Evolutionary conservation across 2,113 vertebrate genomes (phyloP), one percentile per base, ranked within the genome.

Genomic region (Thamnaconus septentrionalis): DNA sequence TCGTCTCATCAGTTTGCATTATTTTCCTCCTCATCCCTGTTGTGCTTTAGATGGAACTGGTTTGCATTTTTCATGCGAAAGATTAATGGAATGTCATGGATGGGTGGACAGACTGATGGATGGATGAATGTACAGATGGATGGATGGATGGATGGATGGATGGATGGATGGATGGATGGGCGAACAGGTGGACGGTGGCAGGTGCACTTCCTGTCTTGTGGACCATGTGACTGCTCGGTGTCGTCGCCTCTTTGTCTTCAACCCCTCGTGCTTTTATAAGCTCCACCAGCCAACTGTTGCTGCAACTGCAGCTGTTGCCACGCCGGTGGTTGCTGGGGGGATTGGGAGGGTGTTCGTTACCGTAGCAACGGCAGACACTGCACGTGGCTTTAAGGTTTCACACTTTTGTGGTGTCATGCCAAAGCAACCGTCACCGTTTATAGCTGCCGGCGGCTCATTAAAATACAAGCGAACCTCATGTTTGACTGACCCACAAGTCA

Each of bases 241-340:
- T 75, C 69, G 66, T 71, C 65, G 56, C 43, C 53, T 64, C 51
- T 52, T 56, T 53, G 50, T 83, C 59, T 45, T 67, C 72, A 43
- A 49, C 49, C 43, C 63, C 4, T 2, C 70, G 59, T 41, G 7
- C 4, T 41, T 61, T 74, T 82, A 76, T 56, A 31, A 31, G 73
- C 47, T 79, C 61, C 10, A 53, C 62, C 40, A 41, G 57, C 67
- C 71, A 74, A 78, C 74, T 82, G 83, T 86, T 83, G 76, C 85
- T 73, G 71, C 64, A 61, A 77, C 80, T 80, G 71, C 83, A 79
- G 81, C 81, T 71, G 83, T 71, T 81, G 56, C 56, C 73, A 75
- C 75, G 74, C 61, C 69, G 63, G 66, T 57, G 69, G 69, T 84
- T 58, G 80, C 78, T 70, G 66, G 71, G 83, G 72, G 50, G 71